phyloP scores from a whole-genome alignment of 2,888 invertebrate genomes.

The Amorpha juglandis region DNA sequence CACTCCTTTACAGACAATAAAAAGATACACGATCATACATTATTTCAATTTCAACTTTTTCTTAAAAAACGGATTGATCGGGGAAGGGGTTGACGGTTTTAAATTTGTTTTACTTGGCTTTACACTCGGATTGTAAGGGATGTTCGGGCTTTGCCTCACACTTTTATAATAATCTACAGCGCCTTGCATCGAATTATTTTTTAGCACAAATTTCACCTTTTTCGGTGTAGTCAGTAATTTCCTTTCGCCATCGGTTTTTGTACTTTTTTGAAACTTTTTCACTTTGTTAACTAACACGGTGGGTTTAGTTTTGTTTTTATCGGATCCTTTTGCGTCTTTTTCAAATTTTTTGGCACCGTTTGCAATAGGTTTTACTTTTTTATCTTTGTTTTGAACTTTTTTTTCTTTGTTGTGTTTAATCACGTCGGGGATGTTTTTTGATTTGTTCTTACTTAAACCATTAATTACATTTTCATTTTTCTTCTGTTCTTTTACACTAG shows the following conservation, averaged over 20 bases:
- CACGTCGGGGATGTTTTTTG: background rate
- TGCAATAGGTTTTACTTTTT: conserved; percentile 22
- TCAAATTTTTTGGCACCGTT: conserved; percentile 24
- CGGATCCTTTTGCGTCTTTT: background rate
- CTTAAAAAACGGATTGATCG: conserved; percentile 91
- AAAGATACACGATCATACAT: background rate
- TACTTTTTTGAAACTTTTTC: conserved; percentile 59
- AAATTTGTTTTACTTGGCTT: conserved; percentile 89
- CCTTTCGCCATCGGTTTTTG: conserved; percentile 37
- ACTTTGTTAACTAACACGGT: conserved; percentile 57
- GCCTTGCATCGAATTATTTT: conserved; percentile 88
- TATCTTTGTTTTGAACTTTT: background rate
- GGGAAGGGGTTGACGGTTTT: conserved; percentile 88
- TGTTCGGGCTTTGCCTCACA: conserved; percentile 88
- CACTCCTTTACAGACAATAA: no score
- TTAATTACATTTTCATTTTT: conserved; percentile 31
- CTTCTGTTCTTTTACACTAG: conserved; percentile 26
- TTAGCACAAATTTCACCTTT: conserved; percentile 89
- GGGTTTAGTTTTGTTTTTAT: conserved; percentile 32
- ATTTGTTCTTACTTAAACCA: background rate
- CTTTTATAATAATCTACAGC: conserved; percentile 89
- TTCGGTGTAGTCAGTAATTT: conserved; percentile 74
- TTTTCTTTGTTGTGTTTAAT: background rate
- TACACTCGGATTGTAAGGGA: conserved; percentile 89
- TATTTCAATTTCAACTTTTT: conserved; percentile 65